Percentiles rank a stretch among this genome's conserved stretches.
These are phyloP conservation scores for Chorisops tibialis DNA, from an alignment of 2,888 invertebrate genomes.

Conservation along the genomic window DNA sequence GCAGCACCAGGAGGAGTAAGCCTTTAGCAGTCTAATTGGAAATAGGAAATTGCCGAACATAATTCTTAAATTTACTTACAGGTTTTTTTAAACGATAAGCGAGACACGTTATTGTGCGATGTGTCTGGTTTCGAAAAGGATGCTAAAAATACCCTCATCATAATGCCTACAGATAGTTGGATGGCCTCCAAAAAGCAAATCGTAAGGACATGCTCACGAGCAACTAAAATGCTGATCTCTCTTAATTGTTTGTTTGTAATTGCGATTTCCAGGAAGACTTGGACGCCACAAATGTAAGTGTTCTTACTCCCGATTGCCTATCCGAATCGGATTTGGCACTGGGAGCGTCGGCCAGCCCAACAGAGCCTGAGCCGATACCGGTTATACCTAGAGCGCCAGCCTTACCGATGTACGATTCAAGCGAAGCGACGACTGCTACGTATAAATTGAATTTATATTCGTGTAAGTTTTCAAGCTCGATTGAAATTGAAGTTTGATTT, in stretches of 20 bases:
- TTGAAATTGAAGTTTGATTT: neutral
- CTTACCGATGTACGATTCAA: conserved; percentile 28
- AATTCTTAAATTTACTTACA: conserved; percentile 31
- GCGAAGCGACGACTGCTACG: conserved; percentile 1
- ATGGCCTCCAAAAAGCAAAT: neutral
- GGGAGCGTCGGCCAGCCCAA: conserved; percentile 53
- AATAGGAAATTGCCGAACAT: too few species aligned
- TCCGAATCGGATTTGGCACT: conserved; percentile 51
- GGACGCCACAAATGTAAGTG: conserved; percentile 16
- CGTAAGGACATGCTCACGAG: neutral
- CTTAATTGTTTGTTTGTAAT: neutral
- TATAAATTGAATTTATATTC: conserved; percentile 28
- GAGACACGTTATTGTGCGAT: conserved; percentile 40
- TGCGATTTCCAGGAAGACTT: conserved; percentile 16
- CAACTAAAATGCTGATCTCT: neutral
- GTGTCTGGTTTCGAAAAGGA: conserved; percentile 45
- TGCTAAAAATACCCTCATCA: conserved; percentile 40
- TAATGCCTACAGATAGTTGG: conserved; percentile 35
- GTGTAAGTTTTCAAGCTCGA: conserved; percentile 20
- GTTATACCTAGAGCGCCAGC: conserved; percentile 34
- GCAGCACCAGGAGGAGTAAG: conserved; percentile 39
- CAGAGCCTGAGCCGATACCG: conserved; percentile 41
- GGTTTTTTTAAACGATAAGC: conserved; percentile 46
- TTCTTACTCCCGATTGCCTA: conserved; percentile 31
- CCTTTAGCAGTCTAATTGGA: too few species aligned